Base-by-base conservation (phyloP, 2,888 invertebrate species). In the Nomada flava region DNA sequence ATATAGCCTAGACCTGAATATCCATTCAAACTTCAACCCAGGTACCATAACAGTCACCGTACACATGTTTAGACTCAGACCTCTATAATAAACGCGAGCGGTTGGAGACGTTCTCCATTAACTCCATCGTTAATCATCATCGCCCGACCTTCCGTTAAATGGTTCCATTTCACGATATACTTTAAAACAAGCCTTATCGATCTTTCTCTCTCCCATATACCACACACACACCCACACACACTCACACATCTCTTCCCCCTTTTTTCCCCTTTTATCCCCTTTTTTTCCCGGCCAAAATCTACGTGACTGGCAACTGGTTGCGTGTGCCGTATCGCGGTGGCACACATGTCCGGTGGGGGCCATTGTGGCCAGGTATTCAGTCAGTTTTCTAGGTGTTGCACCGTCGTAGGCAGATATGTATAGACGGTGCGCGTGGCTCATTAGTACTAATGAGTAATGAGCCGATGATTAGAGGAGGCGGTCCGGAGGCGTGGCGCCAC, bases 391-490 rank as follows among this genome's bases (percentile, higher is more conserved):
- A 86, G 84, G 86, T 83, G 86, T 86, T 85, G 79, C 60, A 65
- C 74, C 75, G 77, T 84, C 77, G 63, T 76, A 72, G 72, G 76
- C 62, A 79, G 70, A 70, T 36, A 36, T 80, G 77, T 87, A 89
- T 78, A 84, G 87, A 89, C 86, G 90, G 91, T 90, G 91, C 92
- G 90, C 92, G 93, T 90, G 91, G 90, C 93, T 93, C 93, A 93
- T 93, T 93, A 93, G 92, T 76, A 87, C 92, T 93, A 93, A 93
- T 93, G 93, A 93, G 93, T 93, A 93, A 93, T 93, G 93, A 93
- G 93, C 89, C 91, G 92, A 92, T 93, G 93, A 93, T 93, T 93
- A 93, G 92, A 93, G 92, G 91, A 92, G 93, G 93, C 93, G 93
- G 93, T 91, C 91, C 88, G 85, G 91, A 91, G 93, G 93, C 93